Base-by-base conservation (phyloP, 1,140 invertebrate genomes). In the Trichonephila inaurata region DNA sequence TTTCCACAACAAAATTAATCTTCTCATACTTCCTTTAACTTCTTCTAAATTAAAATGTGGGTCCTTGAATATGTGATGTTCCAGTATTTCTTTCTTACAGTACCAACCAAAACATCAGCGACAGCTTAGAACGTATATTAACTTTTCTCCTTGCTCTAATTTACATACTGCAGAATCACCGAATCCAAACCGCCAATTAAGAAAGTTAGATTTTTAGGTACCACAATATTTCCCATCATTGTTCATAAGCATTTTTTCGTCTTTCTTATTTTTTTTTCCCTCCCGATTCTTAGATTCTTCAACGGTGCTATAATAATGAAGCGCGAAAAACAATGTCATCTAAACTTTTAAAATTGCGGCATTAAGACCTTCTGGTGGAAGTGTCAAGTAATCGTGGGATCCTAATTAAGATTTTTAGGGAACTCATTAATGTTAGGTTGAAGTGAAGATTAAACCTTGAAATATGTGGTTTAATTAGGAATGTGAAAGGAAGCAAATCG, bases 391-490 rank as follows among this genome's bases (percentile, higher is more conserved):
- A 88, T 88, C 86, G 86, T n/a, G 40, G 19, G 60, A 33, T 62
- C 62, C 60, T 88, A 88, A 88, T 88, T 88, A 66, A 64, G 86
- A 88, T 88, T 88, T 88, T 88, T 88, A 88, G 28, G 86, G 64
- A 88, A 88, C 86, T 88, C 86, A 88, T 88, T 88, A 88, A 88
- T 88, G 86, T 64, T 28, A 21, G 86, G 60, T 88, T 40, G 60
- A 58, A 64, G 61, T 28, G 33, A 24, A 64, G 86, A 88, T 88
- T 66, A 88, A 58, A 64, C 10, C 19, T 64, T 18, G 19, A 60
- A 64, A 88, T 88, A 88, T 62, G 40, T 40, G 8, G 61, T 88
- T 83, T 88, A 88, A 88, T 88, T 88, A 88, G 86, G 61, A 40
- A 64, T 33, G 61, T 64, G 86, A 58, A 64, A 28, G 24, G 40